Evolutionary conservation across 2,797 vertebrate species (phyloP).

Genomic region (Halcyon chelicuti): DNA sequence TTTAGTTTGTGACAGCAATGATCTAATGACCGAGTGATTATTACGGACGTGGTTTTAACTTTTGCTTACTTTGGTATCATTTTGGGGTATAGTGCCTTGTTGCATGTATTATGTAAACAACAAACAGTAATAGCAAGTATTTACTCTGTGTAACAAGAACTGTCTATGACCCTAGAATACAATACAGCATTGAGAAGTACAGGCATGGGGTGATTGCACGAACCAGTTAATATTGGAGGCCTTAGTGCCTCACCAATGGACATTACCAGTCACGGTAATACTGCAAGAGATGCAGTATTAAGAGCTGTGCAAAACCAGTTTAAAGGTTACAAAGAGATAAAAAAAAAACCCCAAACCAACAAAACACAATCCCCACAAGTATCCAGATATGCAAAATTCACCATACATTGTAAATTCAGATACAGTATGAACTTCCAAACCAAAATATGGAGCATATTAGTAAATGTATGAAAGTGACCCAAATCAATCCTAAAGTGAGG

Average conservation of each 20-base stretch:
- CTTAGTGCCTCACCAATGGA: not conserved
- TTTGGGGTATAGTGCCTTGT: not conserved
- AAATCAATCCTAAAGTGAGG: not conserved
- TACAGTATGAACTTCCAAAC: not conserved
- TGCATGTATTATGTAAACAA: not conserved
- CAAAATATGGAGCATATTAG: not conserved
- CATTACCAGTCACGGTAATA: not conserved
- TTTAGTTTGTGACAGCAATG: not conserved
- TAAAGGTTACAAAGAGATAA: not conserved
- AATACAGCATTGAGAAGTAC: not conserved
- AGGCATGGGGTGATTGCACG: not conserved
- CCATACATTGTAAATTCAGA: not conserved
- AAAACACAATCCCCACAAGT: not conserved
- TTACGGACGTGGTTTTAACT: not conserved
- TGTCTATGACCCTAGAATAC: not conserved
- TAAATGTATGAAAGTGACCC: accelerated
- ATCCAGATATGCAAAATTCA: not conserved
- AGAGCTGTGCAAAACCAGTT: not conserved
- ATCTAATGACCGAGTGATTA: not conserved
- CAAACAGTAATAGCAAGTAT: not conserved
- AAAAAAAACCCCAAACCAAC: accelerated
- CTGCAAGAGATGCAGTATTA: not conserved
- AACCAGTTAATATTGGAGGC: not conserved
- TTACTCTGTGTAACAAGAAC: not conserved
- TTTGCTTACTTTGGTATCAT: not conserved